Evolutionary conservation across 2,113 vertebrate genomes (phyloP), one percentile per base, ranked within the genome.

Genomic region (Corythoichthys intestinalis): DNA sequence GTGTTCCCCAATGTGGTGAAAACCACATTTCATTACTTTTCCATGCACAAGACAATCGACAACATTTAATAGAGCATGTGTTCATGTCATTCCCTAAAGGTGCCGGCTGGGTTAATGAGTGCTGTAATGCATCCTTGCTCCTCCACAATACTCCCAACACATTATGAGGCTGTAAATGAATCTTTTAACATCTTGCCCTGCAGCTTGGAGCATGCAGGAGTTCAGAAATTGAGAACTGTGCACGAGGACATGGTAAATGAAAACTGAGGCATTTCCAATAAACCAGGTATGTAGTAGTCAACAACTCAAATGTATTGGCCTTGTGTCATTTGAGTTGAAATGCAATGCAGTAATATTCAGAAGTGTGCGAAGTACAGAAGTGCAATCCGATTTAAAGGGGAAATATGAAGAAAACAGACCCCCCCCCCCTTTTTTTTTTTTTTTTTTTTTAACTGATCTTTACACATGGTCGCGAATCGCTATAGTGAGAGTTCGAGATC

Each of bases 1-100:
- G 77, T 69, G 50, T 69, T 41, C 63, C 56, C 38, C 39, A 69
- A 60, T 28, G 53, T 39, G 13, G 37, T 61, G 28, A n/a, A 72
- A 61, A 69, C 39, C 28, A 71, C 39, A 10, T 14, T 10, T 7
- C 34, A 61, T 46, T 63, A 65, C 61, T 38, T 57, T 53, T 37
- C 0, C 67, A 48, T 37, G 4, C 3, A 3, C 38, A 70, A 63
- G 53, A 17, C 39, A 14, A 10, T 20, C 12, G 41, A 65, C 46
- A 66, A 56, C 41, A 69, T 64, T 61, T 53, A 58, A 9, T 38
- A 48, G n/a, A 68, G 46, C 44, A 56, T 44, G 12, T 4, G 15
- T 44, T 71, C 1, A 12, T 65, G 34, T 35, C 1, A 17, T 49
- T 28, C 58, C 28, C 46, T 35, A 66, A 49, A 68, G 47, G 52